Conservation (phyloP, 2,113 vertebrate genomes). For the Dromiciops gliroides region DNA sequence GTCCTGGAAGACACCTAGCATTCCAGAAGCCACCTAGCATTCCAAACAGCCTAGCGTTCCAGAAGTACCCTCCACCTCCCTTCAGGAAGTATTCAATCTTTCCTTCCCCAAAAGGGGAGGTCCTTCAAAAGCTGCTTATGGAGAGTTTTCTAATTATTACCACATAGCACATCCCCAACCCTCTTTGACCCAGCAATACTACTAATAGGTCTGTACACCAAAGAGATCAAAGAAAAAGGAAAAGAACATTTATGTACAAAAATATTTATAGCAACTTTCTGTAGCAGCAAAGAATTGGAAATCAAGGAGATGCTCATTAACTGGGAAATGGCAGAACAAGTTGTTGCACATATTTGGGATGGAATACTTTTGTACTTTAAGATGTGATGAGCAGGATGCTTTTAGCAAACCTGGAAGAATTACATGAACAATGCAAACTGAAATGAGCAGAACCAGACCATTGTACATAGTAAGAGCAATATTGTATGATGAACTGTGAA, state of each 20-base stretch:
- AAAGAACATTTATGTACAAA: not conserved
- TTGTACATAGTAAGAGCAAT: not conserved
- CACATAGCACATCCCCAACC: too few relatives aligned
- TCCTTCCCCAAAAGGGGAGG: too few relatives aligned
- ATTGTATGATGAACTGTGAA: not conserved
- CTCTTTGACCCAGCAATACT: not conserved
- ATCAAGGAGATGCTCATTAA: not conserved
- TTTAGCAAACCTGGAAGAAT: not conserved
- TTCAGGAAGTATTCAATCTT: too few relatives aligned
- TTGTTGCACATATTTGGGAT: not conserved
- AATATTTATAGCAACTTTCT: not conserved
- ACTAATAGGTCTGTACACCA: not conserved
- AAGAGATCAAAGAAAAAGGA: not conserved
- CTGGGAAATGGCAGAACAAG: not conserved
- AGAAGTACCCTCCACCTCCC: too few relatives aligned
- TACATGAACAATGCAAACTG: not conserved
- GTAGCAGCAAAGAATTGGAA: not conserved
- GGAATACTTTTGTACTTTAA: not conserved
- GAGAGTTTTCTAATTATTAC: too few relatives aligned
- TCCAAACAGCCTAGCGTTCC: too few relatives aligned
- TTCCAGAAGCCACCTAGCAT: too few relatives aligned
- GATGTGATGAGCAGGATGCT: not conserved
- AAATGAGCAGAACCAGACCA: not conserved
- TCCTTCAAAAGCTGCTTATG: too few relatives aligned
- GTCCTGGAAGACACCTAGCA: too few relatives aligned